These are phyloP conservation scores for Caenorhabditis sp. DNA, from an alignment of 2,888 invertebrate genomes.

Conservation along the genomic window DNA sequence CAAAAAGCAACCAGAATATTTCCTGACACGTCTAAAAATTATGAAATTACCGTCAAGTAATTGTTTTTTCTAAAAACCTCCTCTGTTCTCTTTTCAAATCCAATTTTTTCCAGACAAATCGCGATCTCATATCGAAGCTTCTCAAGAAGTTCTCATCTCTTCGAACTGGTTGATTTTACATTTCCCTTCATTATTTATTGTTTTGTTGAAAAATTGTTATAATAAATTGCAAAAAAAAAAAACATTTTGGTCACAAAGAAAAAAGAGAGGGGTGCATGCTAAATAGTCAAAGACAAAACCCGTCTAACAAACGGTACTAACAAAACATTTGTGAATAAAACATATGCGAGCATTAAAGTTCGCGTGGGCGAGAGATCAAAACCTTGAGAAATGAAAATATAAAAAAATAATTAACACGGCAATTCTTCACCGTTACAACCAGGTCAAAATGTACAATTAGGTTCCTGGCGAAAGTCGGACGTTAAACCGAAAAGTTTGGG, in stretches of 20 bases:
- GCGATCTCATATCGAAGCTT: background rate
- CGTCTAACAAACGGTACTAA: background rate
- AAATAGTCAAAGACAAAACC: background rate
- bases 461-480: slow-evolving; percentile 44
- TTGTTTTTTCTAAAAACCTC: background rate
- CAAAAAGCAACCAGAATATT: too few species aligned
- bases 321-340: background rate
- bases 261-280: background rate
- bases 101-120: background rate
- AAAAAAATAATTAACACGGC: background rate
- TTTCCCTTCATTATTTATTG: background rate
- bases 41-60: too few species aligned
- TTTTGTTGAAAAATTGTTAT: background rate
- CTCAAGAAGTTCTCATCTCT: slow-evolving; percentile 1
- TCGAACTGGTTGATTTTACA: background rate
- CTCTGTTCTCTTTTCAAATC: too few species aligned
- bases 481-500: slow-evolving; percentile 61
- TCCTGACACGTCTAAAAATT: too few species aligned
- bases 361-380: background rate
- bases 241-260: background rate
- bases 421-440: background rate
- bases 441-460: background rate
- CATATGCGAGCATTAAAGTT: background rate
- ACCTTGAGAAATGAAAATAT: slow-evolving; percentile 3
- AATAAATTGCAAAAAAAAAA: background rate